Conservation (phyloP, 2,797 vertebrate species). For the Pteropus rufus region DNA sequence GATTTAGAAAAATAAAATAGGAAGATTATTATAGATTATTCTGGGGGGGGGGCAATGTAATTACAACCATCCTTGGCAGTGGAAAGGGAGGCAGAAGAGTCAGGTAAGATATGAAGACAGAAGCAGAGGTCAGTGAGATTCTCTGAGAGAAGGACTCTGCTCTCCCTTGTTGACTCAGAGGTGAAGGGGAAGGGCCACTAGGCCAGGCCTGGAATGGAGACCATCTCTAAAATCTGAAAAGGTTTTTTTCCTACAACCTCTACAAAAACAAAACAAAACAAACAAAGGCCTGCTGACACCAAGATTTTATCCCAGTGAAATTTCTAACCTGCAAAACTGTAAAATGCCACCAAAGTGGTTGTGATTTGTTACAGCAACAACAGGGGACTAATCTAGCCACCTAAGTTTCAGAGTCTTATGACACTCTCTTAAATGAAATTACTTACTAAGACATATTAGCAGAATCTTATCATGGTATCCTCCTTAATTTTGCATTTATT, state of each 20-base stretch:
- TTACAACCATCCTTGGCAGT: not conserved
- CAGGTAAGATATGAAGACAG: not conserved
- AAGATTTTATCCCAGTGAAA: not conserved
- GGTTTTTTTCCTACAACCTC: accelerated
- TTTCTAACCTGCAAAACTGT: not conserved
- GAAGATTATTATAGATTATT: not conserved
- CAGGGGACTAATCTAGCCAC: not conserved
- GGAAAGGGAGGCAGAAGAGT: not conserved
- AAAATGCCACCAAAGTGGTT: not conserved
- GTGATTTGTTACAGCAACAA: not conserved
- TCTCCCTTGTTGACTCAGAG: not conserved
- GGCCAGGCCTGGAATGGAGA: accelerated
- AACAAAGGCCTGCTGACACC: not conserved
- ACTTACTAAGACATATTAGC: not conserved
- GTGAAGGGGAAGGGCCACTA: not conserved
- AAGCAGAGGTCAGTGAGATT: not conserved
- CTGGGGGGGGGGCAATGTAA: too few species aligned
- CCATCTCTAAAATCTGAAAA: accelerated
- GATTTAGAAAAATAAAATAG: not conserved
- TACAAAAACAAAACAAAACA: too few species aligned
- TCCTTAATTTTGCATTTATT: not conserved
- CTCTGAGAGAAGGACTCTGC: accelerated
- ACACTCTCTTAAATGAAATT: not conserved
- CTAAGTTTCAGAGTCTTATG: not conserved
- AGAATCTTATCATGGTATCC: not conserved